Conservation (phyloP, 2,113 vertebrate genomes). For the cattle (Bos taurus) region DNA sequence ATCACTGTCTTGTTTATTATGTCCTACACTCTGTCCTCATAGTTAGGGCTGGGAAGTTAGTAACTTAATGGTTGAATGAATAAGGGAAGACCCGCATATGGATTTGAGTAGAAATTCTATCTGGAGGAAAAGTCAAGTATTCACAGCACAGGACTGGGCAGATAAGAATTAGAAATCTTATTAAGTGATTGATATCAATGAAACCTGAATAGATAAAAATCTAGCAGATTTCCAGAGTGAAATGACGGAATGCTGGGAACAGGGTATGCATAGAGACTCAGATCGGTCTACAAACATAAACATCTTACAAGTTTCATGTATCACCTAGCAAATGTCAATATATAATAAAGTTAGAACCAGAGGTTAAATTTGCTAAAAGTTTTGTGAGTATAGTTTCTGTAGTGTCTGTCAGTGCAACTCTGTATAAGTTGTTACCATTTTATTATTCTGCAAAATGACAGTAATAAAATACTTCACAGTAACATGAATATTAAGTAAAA, state of each 20-base stretch:
- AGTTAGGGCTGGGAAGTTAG: neutral
- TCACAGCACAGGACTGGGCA: neutral
- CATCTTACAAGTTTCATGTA: neutral
- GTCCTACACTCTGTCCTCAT: neutral
- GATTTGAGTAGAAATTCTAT: neutral
- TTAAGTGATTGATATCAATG: neutral
- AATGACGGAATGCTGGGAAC: neutral
- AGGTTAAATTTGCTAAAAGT: neutral
- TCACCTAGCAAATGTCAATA: neutral
- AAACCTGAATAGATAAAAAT: neutral
- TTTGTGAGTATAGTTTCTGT: neutral
- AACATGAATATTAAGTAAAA: neutral
- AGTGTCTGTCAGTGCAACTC: neutral
- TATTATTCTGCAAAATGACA: neutral
- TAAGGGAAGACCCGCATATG: neutral
- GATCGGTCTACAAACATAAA: neutral
- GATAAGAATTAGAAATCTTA: neutral
- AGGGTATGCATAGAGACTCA: neutral
- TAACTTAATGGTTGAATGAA: neutral
- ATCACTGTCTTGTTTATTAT: neutral
- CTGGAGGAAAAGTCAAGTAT: neutral
- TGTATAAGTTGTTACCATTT: neutral
- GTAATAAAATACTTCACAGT: neutral
- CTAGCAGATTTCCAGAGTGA: neutral
- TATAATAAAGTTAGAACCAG: neutral